These are phyloP conservation scores for Caenorhabditis auriculariae DNA, from an alignment of 2,888 invertebrate species.

Conservation along the genomic window DNA sequence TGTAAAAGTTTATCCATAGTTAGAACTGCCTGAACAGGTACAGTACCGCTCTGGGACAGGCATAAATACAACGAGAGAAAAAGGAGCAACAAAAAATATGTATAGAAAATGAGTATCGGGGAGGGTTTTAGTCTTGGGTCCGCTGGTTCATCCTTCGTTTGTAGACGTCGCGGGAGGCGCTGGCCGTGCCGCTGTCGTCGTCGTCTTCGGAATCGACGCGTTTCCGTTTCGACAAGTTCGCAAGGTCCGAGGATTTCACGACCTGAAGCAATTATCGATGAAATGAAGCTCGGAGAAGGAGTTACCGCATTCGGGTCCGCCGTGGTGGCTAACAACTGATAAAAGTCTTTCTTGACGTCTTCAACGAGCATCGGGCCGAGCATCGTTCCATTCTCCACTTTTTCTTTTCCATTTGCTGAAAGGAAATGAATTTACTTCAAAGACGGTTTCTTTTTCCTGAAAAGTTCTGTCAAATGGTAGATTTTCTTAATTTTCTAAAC, in stretches of 20 bases:
- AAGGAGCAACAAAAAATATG: too few species aligned
- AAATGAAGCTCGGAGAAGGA: neutral
- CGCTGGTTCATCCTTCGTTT: constrained; percentile 56
- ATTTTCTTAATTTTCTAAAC: too few species aligned
- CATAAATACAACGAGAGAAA: too few species aligned
- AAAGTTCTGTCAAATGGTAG: neutral
- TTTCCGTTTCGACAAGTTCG: constrained; percentile 21
- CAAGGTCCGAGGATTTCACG: constrained; percentile 20
- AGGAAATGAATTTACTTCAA: neutral
- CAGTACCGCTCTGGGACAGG: too few species aligned
- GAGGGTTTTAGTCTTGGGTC: constrained; percentile 7
- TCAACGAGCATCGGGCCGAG: constrained; percentile 52
- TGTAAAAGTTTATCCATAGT: too few species aligned
- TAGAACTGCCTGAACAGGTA: too few species aligned
- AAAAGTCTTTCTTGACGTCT: constrained; percentile 62
- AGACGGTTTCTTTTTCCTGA: neutral
- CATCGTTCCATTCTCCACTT: constrained; percentile 42
- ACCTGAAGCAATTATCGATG: constrained; percentile 14
- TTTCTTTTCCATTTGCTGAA: constrained; percentile 42
- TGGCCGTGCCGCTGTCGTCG: constrained; percentile 33
- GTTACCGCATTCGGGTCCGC: constrained; percentile 60
- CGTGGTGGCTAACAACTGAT: constrained; percentile 60
- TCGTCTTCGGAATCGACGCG: constrained; percentile 50
- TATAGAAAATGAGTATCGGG: constrained; percentile 1
- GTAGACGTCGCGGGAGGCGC: constrained; percentile 41